Conservation (phyloP, 2,888 invertebrate species). For the Drosophila paucipuncta region DNA sequence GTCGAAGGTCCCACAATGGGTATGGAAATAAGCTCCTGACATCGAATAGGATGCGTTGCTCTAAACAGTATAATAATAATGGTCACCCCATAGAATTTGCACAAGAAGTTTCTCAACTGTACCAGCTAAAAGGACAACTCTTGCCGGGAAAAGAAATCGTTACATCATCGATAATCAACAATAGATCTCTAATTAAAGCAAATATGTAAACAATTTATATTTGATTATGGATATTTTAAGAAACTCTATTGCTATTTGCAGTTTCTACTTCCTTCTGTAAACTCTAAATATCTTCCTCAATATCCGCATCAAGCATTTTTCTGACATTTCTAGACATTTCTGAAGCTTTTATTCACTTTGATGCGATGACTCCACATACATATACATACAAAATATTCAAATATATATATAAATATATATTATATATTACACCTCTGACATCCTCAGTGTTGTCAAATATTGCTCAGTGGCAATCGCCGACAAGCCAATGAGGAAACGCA, state of each 20-base stretch:
- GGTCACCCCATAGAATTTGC: background rate
- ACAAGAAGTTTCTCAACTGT: slow-evolving; percentile 4
- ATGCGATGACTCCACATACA: too few species aligned
- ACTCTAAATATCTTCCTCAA: background rate
- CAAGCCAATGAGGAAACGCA: background rate
- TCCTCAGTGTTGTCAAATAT: background rate
- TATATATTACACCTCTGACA: too few species aligned
- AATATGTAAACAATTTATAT: background rate
- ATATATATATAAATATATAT: too few species aligned
- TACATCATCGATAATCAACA: background rate
- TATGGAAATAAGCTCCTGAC: slow-evolving; percentile 40
- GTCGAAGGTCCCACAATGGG: slow-evolving; percentile 32
- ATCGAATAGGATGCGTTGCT: slow-evolving; percentile 20
- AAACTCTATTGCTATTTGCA: background rate
- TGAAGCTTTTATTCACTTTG: background rate
- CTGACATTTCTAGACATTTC: background rate
- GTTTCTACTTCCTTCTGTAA: background rate
- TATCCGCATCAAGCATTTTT: background rate
- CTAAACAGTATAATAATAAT: slow-evolving; percentile 4
- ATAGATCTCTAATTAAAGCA: background rate
- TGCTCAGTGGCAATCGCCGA: background rate
- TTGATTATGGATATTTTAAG: background rate
- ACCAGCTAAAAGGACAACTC: background rate
- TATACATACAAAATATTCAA: background rate
- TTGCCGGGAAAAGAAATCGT: background rate